Conservation (phyloP, 2,888 invertebrate genomes). For the Leptopilina syphax region DNA sequence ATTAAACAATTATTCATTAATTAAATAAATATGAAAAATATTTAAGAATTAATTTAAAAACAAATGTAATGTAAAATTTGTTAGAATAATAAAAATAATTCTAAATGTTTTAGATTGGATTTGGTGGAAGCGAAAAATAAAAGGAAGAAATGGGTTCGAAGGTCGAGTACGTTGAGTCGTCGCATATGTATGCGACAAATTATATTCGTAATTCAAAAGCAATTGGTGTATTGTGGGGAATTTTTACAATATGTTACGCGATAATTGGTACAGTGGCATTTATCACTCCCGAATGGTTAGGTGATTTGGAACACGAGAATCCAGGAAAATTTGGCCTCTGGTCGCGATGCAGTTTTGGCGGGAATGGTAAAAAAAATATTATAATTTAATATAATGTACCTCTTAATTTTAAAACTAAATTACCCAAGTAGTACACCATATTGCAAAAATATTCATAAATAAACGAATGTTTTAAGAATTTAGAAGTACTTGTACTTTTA, state of each 20-base stretch:
- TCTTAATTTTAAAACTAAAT: no score
- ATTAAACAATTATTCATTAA: no score
- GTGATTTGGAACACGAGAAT: slow-evolving; percentile 89
- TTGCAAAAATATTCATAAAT: no score
- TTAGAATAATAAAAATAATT: slow-evolving; percentile 35
- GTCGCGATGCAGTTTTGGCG: slow-evolving; percentile 86
- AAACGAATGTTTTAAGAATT: no score
- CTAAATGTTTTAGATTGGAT: neutral
- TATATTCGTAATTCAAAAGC: slow-evolving; percentile 95
- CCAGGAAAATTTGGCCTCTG: slow-evolving; percentile 96
- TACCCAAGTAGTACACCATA: no score
- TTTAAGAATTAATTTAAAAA: no score
- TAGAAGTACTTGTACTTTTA: no score
- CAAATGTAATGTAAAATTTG: no score
- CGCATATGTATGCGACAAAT: slow-evolving; percentile 93
- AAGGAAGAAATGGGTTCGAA: slow-evolving; percentile 87
- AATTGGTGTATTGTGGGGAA: slow-evolving; percentile 97
- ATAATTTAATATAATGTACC: no score
- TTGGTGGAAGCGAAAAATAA: neutral
- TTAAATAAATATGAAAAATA: no score
- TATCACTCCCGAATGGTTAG: slow-evolving; percentile 96
- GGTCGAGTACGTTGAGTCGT: slow-evolving; percentile 94
- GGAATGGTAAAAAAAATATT: slow-evolving; percentile 65
- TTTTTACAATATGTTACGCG: slow-evolving; percentile 97
- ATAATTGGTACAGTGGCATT: slow-evolving; percentile 97